Evolutionary conservation across 2,888 invertebrate genomes (phyloP), one percentile per base, ranked within the genome.

Genomic region (Nebria brevicollis): DNA sequence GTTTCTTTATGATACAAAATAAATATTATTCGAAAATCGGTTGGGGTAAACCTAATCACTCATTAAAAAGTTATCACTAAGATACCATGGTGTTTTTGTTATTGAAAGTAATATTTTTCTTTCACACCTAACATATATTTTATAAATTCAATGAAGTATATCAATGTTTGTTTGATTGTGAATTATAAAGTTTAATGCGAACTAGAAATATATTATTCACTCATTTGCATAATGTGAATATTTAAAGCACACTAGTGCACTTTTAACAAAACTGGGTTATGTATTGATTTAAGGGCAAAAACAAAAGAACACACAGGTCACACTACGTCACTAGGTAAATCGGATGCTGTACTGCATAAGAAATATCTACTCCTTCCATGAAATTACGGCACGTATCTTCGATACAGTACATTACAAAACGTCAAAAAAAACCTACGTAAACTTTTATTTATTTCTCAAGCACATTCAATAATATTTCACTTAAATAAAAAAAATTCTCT

Each of bases 201-300:
- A 54, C 54, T 3, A 54, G 1, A 54, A 8, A 54, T 6, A 54
- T 54, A 7, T 54, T 54, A 54, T 54, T 8, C 54, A 54, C 4
- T 54, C 54, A 54, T 54, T 54, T 54, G 54, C 54, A 54, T 54
- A 54, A 2, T 54, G 54, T 54, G 54, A 54, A 54, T 54, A 54
- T 54, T 54, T 11, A 54, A 54, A 54, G 13, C 54, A 11, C 54
- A 54, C 54, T 7, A 54, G 54, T 54, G 54, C 54, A 54, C 54
- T 54, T 54, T 54, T 54, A 54, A 54, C 54, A 54, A 54, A 54
- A 2, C 54, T 54, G 20, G 26, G 75, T 20, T 13, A 64, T 75
- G 64, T 75, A 75, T 75, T 75, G 75, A 75, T 75, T 75, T 75
- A 26, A 25, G 25, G 15, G 64, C 64, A 54, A 75, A 54, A 75